Evolutionary conservation across 2,888 invertebrate species (phyloP).

Genomic region (Malthinus flaveolus): DNA sequence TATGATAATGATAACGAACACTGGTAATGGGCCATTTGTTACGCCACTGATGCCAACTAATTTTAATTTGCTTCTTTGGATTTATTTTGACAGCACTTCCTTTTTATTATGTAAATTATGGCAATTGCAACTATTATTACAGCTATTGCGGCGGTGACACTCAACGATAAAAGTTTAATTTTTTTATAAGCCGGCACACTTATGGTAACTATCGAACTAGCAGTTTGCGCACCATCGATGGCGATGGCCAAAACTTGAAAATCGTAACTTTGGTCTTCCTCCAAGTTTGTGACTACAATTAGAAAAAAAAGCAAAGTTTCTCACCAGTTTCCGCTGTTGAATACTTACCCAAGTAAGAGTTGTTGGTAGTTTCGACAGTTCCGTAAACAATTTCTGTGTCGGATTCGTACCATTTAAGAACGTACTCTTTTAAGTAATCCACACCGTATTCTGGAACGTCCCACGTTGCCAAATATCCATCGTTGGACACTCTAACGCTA

Average conservation of each 20-base stretch:
- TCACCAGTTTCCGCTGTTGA: no score
- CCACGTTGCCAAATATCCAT: constrained; percentile 80
- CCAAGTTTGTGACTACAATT: constrained; percentile 66
- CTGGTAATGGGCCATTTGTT: no score
- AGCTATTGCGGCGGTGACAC: constrained; percentile 69
- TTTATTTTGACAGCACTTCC: constrained; percentile 48
- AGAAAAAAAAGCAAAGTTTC: background rate
- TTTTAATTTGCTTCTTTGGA: constrained; percentile 10
- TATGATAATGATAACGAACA: no score
- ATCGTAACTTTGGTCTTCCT: constrained; percentile 73
- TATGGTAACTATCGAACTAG: constrained; percentile 65
- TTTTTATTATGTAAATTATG: constrained; percentile 62
- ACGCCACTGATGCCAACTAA: no score
- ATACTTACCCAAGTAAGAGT: constrained; percentile 52
- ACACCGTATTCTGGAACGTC: constrained; percentile 64
- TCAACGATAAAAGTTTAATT: constrained; percentile 71
- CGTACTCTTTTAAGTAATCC: constrained; percentile 63
- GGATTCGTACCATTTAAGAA: constrained; percentile 69
- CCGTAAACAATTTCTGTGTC: constrained; percentile 65
- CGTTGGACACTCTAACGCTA: constrained; percentile 68
- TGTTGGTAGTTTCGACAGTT: constrained; percentile 70
- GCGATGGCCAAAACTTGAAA: constrained; percentile 74
- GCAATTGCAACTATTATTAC: constrained; percentile 68
- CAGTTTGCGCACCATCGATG: constrained; percentile 62
- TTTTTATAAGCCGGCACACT: constrained; percentile 72